phyloP scores from a whole-genome alignment of 2,113 vertebrate species.

The Gavialis gangeticus region DNA sequence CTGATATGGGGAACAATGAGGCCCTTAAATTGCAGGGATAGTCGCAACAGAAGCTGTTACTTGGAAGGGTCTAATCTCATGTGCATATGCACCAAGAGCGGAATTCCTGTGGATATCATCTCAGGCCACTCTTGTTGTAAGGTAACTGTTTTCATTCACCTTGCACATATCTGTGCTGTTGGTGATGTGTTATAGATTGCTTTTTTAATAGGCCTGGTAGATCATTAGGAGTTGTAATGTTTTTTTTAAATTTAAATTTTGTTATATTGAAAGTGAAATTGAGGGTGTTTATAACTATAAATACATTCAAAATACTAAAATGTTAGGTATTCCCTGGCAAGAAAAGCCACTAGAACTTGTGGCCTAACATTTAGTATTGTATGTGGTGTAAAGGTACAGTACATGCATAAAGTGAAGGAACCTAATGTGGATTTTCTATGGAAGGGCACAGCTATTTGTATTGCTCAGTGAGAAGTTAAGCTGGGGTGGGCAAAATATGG shows the following conservation, averaged over 20 bases:
- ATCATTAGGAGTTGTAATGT: neutral
- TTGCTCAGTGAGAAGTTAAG: no score
- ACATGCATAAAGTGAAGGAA: no score
- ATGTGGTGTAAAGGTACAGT: no score
- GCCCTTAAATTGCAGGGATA: neutral
- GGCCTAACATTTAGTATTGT: no score
- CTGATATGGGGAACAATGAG: neutral
- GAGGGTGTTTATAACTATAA: neutral
- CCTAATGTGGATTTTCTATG: no score
- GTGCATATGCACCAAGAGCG: neutral
- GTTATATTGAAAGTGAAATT: neutral
- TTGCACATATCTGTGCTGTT: neutral
- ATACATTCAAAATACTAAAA: neutral
- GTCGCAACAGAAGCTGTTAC: neutral
- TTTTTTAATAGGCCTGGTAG: neutral
- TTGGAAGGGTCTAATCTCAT: neutral
- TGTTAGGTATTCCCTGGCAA: neutral
- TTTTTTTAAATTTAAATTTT: neutral
- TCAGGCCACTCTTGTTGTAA: neutral
- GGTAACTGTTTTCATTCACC: neutral
- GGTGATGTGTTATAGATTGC: neutral
- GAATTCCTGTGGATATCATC: neutral
- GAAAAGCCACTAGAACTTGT: no score
- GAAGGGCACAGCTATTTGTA: no score
- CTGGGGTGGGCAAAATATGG: no score